Percentiles rank a stretch among this genome's conserved stretches.
Evolutionary conservation across 2,888 invertebrate species (phyloP).

Genomic region (Phoenoteleia sp.): DNA sequence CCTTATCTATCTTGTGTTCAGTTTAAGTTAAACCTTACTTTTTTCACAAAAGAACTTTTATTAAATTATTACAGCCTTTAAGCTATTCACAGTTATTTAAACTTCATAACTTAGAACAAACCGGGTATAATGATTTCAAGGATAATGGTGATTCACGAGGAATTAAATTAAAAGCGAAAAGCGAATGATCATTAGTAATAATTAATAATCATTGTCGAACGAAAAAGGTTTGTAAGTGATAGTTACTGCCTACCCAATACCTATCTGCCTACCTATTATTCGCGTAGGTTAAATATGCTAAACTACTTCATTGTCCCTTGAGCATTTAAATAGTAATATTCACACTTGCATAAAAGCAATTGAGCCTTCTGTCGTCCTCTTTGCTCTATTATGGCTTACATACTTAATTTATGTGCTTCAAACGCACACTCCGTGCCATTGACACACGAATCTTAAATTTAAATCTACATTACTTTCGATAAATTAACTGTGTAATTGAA

Average conservation of each 20-base stretch:
- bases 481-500: too few species aligned
- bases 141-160: conserved; percentile 31
- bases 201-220: conserved; percentile 39
- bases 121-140: conserved; percentile 27
- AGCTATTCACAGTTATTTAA: too few species aligned
- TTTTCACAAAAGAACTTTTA: too few species aligned
- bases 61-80: too few species aligned
- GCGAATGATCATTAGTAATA: conserved; percentile 41
- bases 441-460: conserved; percentile 22
- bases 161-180: conserved; percentile 28
- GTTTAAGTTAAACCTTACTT: too few species aligned
- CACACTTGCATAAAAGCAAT: conserved; percentile 56
- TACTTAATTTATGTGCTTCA: conserved; percentile 45
- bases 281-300: conserved; percentile 68
- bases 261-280: conserved; percentile 47
- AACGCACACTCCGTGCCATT: conserved; percentile 28
- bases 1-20: too few species aligned
- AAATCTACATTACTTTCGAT: neutral
- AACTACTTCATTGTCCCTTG: conserved; percentile 59
- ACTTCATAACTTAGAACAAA: too few species aligned
- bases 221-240: conserved; percentile 40
- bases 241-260: conserved; percentile 56
- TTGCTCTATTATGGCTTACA: conserved; percentile 56
- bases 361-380: conserved; percentile 62
- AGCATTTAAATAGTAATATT: conserved; percentile 67